Conservation (phyloP, 1,140 invertebrate species). For the Rhynchophorus ferrugineus region DNA sequence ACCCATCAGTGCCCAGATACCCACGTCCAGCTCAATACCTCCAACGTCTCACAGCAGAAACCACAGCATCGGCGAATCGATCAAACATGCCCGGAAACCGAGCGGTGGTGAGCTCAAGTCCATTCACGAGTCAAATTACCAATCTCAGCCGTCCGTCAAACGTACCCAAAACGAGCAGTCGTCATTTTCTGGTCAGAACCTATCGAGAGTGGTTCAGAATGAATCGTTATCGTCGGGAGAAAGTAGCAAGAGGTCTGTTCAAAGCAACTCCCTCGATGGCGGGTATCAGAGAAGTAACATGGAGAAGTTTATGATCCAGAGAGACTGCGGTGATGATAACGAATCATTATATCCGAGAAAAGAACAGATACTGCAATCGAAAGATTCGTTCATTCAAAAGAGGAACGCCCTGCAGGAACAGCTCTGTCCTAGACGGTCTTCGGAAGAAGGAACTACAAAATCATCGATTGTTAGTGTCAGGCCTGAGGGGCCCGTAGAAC, state of each 20-base stretch:
- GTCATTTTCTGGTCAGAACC: neutral
- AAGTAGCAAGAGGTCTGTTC: neutral
- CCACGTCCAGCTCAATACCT: neutral
- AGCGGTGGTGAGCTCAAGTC: neutral
- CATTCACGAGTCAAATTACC: neutral
- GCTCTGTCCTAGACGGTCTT: neutral
- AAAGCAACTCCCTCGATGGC: neutral
- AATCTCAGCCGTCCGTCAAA: neutral
- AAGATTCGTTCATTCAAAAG: neutral
- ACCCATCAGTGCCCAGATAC: neutral
- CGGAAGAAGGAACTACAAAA: neutral
- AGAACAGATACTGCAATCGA: neutral
- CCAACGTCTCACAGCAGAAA: conserved; percentile 1
- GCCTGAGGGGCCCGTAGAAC: conserved; percentile 1
- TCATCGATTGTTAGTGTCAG: neutral
- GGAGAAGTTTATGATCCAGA: neutral
- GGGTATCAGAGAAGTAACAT: too few relatives aligned
- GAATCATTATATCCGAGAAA: conserved; percentile 14
- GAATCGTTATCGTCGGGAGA: too few relatives aligned
- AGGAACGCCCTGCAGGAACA: neutral
- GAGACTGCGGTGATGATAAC: conserved; percentile 1
- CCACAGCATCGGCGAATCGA: neutral
- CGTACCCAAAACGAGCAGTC: neutral
- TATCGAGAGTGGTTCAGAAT: neutral
- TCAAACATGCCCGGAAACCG: conserved; percentile 3